phyloP scores from a whole-genome alignment of 2,888 invertebrate genomes.

The Trachelus tabidus region DNA sequence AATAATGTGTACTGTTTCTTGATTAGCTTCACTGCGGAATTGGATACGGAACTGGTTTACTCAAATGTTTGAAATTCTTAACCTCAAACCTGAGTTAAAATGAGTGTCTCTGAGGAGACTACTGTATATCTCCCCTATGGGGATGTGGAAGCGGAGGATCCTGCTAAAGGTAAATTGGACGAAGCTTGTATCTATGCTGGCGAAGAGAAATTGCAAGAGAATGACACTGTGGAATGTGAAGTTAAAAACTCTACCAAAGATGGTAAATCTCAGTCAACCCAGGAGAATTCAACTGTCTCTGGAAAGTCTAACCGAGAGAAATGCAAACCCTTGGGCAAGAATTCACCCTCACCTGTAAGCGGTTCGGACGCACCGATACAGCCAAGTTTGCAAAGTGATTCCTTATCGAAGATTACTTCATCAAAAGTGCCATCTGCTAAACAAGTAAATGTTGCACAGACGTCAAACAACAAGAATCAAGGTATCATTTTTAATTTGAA shows the following conservation, averaged over 20 bases:
- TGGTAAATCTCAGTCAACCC: not conserved
- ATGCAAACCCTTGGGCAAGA: not conserved
- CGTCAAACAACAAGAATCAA: not conserved
- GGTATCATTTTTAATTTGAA: not conserved
- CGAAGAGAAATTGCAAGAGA: not conserved
- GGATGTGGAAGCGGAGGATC: constrained; percentile 6
- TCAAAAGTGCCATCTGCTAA: not conserved
- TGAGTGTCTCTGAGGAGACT: constrained; percentile 19
- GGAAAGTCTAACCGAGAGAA: not conserved
- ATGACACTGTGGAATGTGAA: not conserved
- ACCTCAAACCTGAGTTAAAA: constrained; percentile 19
- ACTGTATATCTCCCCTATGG: constrained; percentile 16
- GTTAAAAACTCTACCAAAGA: not conserved
- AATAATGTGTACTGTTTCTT: not conserved
- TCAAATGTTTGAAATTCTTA: constrained; percentile 14
- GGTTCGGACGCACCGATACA: not conserved
- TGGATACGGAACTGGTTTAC: not conserved
- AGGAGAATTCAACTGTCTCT: not conserved
- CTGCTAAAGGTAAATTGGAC: not conserved
- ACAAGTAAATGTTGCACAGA: not conserved
- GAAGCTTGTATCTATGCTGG: not conserved
- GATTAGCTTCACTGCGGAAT: not conserved
- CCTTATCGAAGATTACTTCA: not conserved
- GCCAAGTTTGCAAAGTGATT: not conserved
- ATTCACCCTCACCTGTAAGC: not conserved